phyloP scores from a whole-genome alignment of 1,140 invertebrate genomes.

The Drosophila melanogaster region DNA sequence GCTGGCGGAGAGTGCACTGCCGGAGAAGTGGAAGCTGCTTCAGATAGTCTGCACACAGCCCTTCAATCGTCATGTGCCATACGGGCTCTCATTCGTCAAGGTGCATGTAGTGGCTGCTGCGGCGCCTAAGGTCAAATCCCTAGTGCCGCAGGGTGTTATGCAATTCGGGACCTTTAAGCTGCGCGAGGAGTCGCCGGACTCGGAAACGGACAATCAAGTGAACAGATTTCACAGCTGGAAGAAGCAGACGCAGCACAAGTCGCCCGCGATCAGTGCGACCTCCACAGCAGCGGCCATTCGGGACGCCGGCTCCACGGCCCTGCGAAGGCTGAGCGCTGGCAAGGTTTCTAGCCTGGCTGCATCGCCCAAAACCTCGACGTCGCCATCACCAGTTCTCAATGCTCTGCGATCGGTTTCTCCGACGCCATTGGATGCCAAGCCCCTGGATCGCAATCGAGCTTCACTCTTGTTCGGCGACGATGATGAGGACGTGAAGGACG shows the following conservation, averaged over 20 bases:
- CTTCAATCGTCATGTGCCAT: slow-evolving; percentile 92
- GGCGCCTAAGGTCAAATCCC: slow-evolving; percentile 34
- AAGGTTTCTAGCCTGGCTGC: slow-evolving; percentile 1
- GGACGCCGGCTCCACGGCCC: slow-evolving; percentile 37
- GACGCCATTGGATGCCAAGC: slow-evolving; percentile 17
- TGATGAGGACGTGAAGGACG: slow-evolving; percentile 62
- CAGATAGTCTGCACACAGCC: slow-evolving; percentile 94
- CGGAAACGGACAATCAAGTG: slow-evolving; percentile 60
- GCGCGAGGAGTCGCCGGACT: slow-evolving; percentile 86
- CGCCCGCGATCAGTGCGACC: neutral
- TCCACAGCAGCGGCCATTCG: slow-evolving; percentile 63
- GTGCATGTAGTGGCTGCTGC: slow-evolving; percentile 85
- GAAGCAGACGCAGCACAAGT: slow-evolving; percentile 43
- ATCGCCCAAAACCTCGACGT: neutral
- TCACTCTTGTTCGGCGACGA: slow-evolving; percentile 86
- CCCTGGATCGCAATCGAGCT: slow-evolving; percentile 79
- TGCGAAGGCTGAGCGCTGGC: slow-evolving; percentile 26
- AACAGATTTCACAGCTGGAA: slow-evolving; percentile 78
- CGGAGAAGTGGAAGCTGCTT: slow-evolving; percentile 92
- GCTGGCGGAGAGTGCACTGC: slow-evolving; percentile 86
- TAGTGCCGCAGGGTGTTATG: slow-evolving; percentile 45
- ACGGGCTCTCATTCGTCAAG: slow-evolving; percentile 92
- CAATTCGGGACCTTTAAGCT: slow-evolving; percentile 86
- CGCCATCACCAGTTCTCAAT: neutral
- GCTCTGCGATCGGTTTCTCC: neutral